A percentile compares a stretch with the other conserved stretches of the same genome.
Conservation (phyloP, 2,113 vertebrate species). For the Epinephelus moara region DNA sequence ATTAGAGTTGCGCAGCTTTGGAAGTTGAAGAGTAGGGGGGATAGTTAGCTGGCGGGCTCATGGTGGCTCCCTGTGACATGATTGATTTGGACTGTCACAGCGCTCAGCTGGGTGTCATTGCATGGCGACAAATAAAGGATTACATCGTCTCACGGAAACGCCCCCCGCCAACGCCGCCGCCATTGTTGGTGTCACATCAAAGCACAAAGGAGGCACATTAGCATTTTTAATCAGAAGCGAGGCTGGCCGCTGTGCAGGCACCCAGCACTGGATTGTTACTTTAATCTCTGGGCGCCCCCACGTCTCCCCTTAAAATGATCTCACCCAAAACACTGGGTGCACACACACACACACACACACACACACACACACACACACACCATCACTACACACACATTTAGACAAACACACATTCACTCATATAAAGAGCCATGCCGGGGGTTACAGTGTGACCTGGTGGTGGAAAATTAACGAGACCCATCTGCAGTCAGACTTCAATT, state of each 20-base stretch:
- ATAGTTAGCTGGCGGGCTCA: conserved; percentile 69
- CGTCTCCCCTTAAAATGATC: conserved; percentile 54
- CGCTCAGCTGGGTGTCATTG: conserved; percentile 78
- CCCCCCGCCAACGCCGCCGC: conserved; percentile 64
- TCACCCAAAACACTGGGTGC: conserved; percentile 47
- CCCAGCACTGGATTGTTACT: conserved; percentile 83
- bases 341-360: conserved; percentile 46
- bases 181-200: conserved; percentile 93
- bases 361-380: conserved; percentile 41
- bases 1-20: conserved; percentile 78
- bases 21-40: conserved; percentile 67
- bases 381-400: conserved; percentile 30
- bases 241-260: conserved; percentile 80
- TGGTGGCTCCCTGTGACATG: conserved; percentile 75
- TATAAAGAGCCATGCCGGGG: conserved; percentile 44
- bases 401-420: conserved; percentile 44
- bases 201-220: conserved; percentile 89
- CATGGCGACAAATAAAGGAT: conserved; percentile 79
- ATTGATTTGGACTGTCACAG: conserved; percentile 82
- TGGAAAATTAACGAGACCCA: conserved; percentile 76
- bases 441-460: conserved; percentile 61
- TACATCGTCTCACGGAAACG: conserved; percentile 70
- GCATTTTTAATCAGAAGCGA: conserved; percentile 94
- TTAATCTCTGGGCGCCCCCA: conserved; percentile 76
- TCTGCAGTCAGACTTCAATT: conserved; percentile 76